phyloP scores from a whole-genome alignment of 1,140 invertebrate genomes.

The Trinorchestia longiramus region DNA sequence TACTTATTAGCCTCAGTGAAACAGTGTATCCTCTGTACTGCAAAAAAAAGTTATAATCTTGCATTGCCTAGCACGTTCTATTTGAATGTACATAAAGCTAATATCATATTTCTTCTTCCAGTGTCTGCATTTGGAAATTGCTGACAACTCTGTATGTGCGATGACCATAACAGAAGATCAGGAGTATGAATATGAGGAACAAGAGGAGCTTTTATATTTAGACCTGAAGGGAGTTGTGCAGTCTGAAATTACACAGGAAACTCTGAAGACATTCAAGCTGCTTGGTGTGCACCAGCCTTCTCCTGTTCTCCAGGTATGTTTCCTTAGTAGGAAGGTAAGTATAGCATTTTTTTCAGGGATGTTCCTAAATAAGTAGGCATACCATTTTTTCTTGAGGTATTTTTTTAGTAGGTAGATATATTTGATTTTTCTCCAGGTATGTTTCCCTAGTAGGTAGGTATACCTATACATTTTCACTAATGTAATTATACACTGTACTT shows the following conservation, averaged over 20 bases:
- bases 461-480: too few relatives aligned
- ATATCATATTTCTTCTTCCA: neutral
- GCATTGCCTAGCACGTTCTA: too few relatives aligned
- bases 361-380: neutral
- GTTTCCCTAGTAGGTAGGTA: too few relatives aligned
- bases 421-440: neutral
- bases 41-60: too few relatives aligned
- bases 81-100: too few relatives aligned
- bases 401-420: neutral
- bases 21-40: too few relatives aligned
- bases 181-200: slow-evolving; percentile 14
- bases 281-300: neutral
- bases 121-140: neutral
- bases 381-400: too few relatives aligned
- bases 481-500: too few relatives aligned
- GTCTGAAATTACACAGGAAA: slow-evolving; percentile 25
- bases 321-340: neutral
- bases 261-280: slow-evolving; percentile 28
- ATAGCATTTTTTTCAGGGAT: neutral
- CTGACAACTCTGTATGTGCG: neutral
- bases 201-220: neutral
- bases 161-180: neutral
- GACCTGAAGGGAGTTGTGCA: slow-evolving; percentile 41
- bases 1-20: too few relatives aligned
- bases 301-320: slow-evolving; percentile 24